These are phyloP conservation scores for Pandemis heparana DNA, from an alignment of 2,888 invertebrate genomes.

Conservation along the genomic window DNA sequence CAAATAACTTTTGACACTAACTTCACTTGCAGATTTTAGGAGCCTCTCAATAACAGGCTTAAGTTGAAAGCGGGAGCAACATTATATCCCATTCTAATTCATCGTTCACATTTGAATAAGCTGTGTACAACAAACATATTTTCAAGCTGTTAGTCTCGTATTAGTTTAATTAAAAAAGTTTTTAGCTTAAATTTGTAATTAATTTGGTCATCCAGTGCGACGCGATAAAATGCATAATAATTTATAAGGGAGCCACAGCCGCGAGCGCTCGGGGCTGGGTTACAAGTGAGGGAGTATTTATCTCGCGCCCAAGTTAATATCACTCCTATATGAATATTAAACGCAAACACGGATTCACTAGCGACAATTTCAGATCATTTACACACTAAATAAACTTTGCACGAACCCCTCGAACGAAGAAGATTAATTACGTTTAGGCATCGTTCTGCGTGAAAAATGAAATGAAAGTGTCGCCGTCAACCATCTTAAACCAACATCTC, in stretches of 20 bases:
- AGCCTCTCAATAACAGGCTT: conserved; percentile 1
- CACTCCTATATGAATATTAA: conserved; percentile 34
- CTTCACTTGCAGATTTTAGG: conserved; percentile 31
- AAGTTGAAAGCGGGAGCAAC: background rate
- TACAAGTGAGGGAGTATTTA: conserved; percentile 29
- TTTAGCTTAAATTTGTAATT: conserved; percentile 24
- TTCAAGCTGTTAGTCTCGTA: background rate
- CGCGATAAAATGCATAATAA: conserved; percentile 40
- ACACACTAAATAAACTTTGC: conserved; percentile 13
- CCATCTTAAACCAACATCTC: conserved; percentile 29
- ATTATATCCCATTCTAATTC: background rate
- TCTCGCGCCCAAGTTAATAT: conserved; percentile 37
- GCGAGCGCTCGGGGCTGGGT: conserved; percentile 17
- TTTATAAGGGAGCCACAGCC: conserved; percentile 27
- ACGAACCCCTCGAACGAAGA: background rate
- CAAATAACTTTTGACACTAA: conserved; percentile 52
- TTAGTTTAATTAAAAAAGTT: conserved; percentile 17
- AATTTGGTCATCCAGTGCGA: conserved; percentile 35
- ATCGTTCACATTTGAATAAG: background rate
- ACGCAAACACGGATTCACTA: conserved; percentile 37
- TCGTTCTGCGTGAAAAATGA: conserved; percentile 23
- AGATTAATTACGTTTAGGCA: conserved; percentile 13
- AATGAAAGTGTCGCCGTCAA: conserved; percentile 32
- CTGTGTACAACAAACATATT: background rate
- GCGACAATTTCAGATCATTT: conserved; percentile 28